These are phyloP conservation scores for Eugnorisma glareosa DNA, from an alignment of 2,888 invertebrate species.

Conservation along the genomic window DNA sequence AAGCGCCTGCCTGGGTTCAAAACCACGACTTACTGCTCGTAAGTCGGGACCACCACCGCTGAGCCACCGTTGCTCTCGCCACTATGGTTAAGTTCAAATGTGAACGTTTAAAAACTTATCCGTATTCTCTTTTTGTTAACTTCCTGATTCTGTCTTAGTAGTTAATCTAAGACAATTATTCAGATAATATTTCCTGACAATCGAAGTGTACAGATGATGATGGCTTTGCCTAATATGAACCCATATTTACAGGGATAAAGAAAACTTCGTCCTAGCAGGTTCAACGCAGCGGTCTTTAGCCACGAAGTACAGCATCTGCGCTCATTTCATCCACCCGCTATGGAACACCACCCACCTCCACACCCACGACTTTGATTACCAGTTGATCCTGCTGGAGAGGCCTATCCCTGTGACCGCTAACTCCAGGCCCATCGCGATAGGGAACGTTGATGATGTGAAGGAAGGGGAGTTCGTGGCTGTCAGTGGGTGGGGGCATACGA, in stretches of 20 bases:
- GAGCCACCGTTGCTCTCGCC: no score
- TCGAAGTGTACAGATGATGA: background rate
- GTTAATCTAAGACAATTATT: background rate
- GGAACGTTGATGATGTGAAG: slow-evolving; percentile 70
- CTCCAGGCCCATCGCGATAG: slow-evolving; percentile 83
- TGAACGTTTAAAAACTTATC: background rate
- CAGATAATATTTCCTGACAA: background rate
- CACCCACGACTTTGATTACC: slow-evolving; percentile 84
- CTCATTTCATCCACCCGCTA: slow-evolving; percentile 82
- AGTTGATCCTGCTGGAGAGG: slow-evolving; percentile 80
- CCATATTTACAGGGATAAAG: slow-evolving; percentile 71
- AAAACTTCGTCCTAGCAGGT: slow-evolving; percentile 79
- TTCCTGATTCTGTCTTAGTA: background rate
- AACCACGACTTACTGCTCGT: no score
- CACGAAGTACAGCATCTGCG: slow-evolving; percentile 77
- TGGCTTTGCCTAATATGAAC: no score
- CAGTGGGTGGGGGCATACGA: slow-evolving; percentile 85
- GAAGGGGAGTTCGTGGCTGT: slow-evolving; percentile 75
- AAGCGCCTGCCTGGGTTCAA: no score
- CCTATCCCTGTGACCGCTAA: slow-evolving; percentile 77
- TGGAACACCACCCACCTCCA: slow-evolving; percentile 75
- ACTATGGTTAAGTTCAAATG: no score
- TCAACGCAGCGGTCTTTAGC: slow-evolving; percentile 77
- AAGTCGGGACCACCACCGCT: no score
- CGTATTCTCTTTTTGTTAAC: background rate